Evolutionary conservation across 2,113 vertebrate genomes (phyloP).

Genomic region (Perca fluviatilis): DNA sequence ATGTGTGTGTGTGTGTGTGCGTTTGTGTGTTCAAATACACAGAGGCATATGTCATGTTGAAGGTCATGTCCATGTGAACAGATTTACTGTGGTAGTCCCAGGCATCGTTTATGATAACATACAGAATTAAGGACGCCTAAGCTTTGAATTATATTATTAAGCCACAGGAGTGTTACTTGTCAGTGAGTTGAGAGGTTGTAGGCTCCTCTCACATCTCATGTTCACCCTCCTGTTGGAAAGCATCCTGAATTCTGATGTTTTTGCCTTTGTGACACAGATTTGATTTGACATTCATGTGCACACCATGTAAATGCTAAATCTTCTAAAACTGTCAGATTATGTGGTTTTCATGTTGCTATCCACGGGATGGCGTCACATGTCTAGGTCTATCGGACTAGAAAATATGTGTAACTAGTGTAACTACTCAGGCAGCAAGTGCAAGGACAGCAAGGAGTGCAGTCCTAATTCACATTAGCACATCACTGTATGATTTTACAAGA

Average conservation of each 20-base stretch:
- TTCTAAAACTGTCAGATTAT: constrained; percentile 13
- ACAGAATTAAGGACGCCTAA: constrained; percentile 4
- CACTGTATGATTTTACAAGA: neutral
- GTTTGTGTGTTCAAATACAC: neutral
- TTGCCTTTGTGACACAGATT: constrained; percentile 4
- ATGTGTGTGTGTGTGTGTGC: neutral
- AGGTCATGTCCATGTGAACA: neutral
- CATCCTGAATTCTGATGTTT: neutral
- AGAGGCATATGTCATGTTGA: constrained; percentile 2
- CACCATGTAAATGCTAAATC: neutral
- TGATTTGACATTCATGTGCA: constrained; percentile 21
- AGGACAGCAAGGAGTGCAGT: neutral
- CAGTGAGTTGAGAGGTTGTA: neutral
- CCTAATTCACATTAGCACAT: constrained; percentile 24
- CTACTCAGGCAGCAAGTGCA: neutral
- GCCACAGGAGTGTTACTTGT: constrained; percentile 16
- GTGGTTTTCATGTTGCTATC: neutral
- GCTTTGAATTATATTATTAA: constrained; percentile 6
- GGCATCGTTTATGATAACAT: constrained; percentile 17
- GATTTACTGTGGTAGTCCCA: constrained; percentile 21
- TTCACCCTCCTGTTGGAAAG: constrained; percentile 20
- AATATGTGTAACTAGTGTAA: neutral
- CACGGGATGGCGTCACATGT: neutral
- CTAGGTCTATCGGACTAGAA: neutral
- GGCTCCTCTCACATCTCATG: neutral